Conservation (phyloP, 2,797 vertebrate species). For the Jordanella pulchra region DNA sequence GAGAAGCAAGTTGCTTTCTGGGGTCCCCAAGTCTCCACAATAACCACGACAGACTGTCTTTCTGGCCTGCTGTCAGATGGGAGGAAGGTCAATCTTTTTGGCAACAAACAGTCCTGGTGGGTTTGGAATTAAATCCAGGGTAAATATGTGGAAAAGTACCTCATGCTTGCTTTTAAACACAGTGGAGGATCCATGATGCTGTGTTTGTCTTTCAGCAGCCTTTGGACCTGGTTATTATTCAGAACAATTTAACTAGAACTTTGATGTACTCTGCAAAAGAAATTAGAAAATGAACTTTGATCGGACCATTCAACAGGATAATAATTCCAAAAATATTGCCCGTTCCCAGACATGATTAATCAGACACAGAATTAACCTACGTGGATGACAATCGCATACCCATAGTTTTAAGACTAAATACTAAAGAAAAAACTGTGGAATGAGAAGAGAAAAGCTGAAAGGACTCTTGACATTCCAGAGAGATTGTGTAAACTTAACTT, state of each 20-base stretch:
- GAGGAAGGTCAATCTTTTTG: neutral
- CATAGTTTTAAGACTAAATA: neutral
- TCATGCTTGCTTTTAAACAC: neutral
- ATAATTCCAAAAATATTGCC: neutral
- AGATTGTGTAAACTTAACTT: too few species aligned
- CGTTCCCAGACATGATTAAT: neutral
- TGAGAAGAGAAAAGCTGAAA: neutral
- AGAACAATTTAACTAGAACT: too few species aligned
- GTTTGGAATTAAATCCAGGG: neutral
- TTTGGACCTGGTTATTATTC: too few species aligned
- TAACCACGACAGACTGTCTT: neutral
- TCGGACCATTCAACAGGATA: neutral
- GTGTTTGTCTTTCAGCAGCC: neutral
- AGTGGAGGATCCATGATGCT: neutral
- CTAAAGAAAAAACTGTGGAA: neutral
- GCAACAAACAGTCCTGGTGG: neutral
- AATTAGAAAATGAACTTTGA: neutral
- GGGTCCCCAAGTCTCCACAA: neutral
- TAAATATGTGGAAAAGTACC: neutral
- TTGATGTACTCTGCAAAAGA: neutral
- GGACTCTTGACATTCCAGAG: too few species aligned
- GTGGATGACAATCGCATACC: neutral
- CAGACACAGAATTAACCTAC: neutral
- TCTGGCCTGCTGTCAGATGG: neutral
- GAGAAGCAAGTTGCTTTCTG: neutral